Evolutionary conservation across 2,797 vertebrate genomes (phyloP).

Genomic region (Leptodactylus fallax): DNA sequence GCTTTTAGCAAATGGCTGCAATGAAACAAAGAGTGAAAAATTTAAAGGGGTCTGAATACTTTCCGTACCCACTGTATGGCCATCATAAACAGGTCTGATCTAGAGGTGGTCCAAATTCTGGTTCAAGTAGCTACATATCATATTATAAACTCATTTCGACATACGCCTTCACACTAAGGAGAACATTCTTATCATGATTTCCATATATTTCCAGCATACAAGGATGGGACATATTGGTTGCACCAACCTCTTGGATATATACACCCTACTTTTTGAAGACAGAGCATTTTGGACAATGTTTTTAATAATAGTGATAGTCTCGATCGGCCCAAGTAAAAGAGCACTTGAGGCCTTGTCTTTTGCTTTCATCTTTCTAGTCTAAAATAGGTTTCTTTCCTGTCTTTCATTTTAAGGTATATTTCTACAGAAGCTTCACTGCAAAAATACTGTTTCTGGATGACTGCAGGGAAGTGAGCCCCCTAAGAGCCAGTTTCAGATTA

Average conservation of each 20-base stretch:
- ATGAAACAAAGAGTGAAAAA: too few relatives aligned
- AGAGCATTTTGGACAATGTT: conserved; percentile 38
- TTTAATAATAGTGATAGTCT: conserved; percentile 45
- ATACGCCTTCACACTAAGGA: background rate
- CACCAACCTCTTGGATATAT: background rate
- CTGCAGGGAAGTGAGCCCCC: conserved; percentile 79
- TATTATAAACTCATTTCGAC: background rate
- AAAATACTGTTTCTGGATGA: conserved; percentile 79
- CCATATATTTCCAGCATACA: background rate
- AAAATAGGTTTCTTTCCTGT: conserved; percentile 72
- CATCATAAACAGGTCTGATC: too few relatives aligned
- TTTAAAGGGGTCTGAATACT: too few relatives aligned
- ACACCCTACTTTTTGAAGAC: conserved; percentile 27
- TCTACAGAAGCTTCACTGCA: conserved; percentile 79
- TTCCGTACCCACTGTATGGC: too few relatives aligned
- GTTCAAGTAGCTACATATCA: background rate
- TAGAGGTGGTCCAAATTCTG: background rate
- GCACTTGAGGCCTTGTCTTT: conserved; percentile 75
- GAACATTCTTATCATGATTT: background rate
- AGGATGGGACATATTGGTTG: background rate
- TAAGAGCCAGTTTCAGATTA: conserved; percentile 79
- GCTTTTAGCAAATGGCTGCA: too few relatives aligned
- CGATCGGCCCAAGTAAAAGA: conserved; percentile 57
- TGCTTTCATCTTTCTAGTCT: conserved; percentile 81
- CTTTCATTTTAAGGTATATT: conserved; percentile 78